Conservation (phyloP, 2,113 vertebrate genomes). For the Noturus placidus region DNA sequence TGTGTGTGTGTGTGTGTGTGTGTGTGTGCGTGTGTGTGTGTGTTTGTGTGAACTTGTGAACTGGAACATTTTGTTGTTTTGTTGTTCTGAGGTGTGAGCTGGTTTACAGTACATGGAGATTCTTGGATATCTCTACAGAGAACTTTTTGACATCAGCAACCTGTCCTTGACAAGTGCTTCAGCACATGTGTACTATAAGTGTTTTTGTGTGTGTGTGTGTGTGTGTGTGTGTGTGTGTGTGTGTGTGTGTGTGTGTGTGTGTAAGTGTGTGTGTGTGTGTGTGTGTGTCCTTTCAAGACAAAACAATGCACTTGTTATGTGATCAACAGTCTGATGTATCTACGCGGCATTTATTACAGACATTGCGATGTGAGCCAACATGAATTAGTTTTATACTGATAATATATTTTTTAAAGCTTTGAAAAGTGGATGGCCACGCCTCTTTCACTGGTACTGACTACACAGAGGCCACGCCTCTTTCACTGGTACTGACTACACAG, state of each 20-base stretch:
- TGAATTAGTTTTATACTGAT: not conserved
- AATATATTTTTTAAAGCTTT: not conserved
- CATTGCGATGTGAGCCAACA: not conserved
- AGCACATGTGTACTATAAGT: not conserved
- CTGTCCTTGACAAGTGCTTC: not conserved
- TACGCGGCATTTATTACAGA: not conserved
- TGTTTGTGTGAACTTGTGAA: not conserved
- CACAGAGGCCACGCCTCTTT: not conserved
- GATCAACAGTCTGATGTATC: not conserved
- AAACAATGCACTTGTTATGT: not conserved
- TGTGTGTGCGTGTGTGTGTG: slow-evolving; percentile 19
- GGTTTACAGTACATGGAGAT: slow-evolving; percentile 1
- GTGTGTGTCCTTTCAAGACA: not conserved
- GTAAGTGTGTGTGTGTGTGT: too few species aligned
- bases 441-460: not conserved
- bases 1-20: slow-evolving; percentile 25
- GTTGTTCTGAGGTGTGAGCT: not conserved
- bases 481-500: not conserved
- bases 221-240: not conserved
- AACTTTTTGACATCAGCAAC: not conserved
- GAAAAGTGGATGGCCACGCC: not conserved
- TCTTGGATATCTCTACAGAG: not conserved
- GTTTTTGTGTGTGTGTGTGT: not conserved
- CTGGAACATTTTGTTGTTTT: slow-evolving; percentile 22
- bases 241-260: not conserved